Evolutionary conservation across 2,888 invertebrate genomes (phyloP).

Genomic region (Gastrophysa polygoni): DNA sequence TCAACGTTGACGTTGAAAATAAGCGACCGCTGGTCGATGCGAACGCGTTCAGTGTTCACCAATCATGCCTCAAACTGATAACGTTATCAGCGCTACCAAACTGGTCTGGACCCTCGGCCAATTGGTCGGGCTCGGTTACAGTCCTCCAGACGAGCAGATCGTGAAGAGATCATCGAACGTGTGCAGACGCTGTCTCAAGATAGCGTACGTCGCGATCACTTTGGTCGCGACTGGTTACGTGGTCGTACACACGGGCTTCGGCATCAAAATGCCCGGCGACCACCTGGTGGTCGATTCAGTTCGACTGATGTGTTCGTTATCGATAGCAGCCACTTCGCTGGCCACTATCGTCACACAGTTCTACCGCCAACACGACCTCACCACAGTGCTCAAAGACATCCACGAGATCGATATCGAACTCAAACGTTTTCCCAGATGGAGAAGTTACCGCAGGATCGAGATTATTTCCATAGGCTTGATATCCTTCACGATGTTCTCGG

Average conservation of each 20-base stretch:
- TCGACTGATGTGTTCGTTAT: slow-evolving; percentile 28
- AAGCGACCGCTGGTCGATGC: not conserved
- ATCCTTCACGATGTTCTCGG: slow-evolving; percentile 11
- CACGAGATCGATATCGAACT: slow-evolving; percentile 26
- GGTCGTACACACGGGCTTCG: not conserved
- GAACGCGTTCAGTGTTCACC: not conserved
- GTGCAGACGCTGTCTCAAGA: not conserved
- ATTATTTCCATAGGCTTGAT: slow-evolving; percentile 18
- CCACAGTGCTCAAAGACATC: slow-evolving; percentile 18
- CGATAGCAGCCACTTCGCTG: slow-evolving; percentile 27
- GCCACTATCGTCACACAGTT: slow-evolving; percentile 27
- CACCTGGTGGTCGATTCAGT: slow-evolving; percentile 16
- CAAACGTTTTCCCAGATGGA: slow-evolving; percentile 24
- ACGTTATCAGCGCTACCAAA: slow-evolving; percentile 16
- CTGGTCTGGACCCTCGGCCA: slow-evolving; percentile 30
- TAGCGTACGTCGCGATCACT: slow-evolving; percentile 14
- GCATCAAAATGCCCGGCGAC: not conserved
- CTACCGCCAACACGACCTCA: slow-evolving; percentile 23
- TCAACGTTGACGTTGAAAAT: slow-evolving; percentile 12
- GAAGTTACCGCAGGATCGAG: slow-evolving; percentile 23
- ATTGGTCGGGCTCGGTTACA: slow-evolving; percentile 31
- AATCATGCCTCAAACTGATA: slow-evolving; percentile 22
- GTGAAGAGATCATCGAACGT: not conserved
- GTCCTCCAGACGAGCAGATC: slow-evolving; percentile 15
- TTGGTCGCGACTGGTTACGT: not conserved